Conservation (phyloP, 2,888 invertebrate species). For the Strigamia crassipes region DNA sequence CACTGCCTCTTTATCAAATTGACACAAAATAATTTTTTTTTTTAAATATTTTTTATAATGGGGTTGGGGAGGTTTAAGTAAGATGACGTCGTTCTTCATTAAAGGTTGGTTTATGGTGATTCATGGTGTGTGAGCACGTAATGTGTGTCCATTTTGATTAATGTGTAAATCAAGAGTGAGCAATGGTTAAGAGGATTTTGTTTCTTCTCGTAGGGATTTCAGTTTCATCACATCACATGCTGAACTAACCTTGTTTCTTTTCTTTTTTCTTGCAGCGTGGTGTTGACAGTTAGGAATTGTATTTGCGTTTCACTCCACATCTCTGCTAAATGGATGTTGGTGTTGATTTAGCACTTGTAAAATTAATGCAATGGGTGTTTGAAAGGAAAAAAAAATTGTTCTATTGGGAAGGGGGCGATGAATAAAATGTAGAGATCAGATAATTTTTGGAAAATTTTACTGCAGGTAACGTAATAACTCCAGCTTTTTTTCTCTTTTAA, state of each 20-base stretch:
- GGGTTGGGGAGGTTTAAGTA: neutral
- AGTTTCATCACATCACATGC: neutral
- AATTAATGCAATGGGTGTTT: neutral
- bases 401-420: no score
- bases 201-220: constrained; percentile 4
- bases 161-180: neutral
- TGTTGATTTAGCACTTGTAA: neutral
- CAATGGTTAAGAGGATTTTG: constrained; percentile 10
- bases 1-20: neutral
- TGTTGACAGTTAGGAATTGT: constrained; percentile 20
- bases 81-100: constrained; percentile 2
- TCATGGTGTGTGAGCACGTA: neutral
- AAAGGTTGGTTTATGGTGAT: neutral
- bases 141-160: constrained; percentile 15
- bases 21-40: neutral
- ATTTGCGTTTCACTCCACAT: constrained; percentile 18
- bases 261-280: neutral
- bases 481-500: no score
- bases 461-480: no score
- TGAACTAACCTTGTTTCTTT: neutral
- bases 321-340: neutral
- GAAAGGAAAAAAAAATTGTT: no score
- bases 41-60: neutral
- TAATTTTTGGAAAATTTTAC: no score
- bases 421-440: neutral